Conservation (phyloP, 1,140 invertebrate species). For the Cotesia glomerata region DNA sequence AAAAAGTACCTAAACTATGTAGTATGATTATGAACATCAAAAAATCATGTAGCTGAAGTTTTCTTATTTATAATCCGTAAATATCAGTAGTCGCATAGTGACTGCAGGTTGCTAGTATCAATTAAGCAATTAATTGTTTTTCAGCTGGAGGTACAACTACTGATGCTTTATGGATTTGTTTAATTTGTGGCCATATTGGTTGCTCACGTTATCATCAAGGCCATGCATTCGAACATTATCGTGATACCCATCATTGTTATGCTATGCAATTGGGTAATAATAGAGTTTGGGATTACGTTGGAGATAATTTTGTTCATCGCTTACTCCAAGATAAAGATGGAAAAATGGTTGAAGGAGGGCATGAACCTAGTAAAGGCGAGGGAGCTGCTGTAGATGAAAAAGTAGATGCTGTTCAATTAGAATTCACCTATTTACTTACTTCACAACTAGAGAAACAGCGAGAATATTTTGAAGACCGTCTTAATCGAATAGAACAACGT, state of each 20-base stretch:
- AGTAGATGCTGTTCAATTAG: constrained; percentile 89
- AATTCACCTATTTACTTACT: constrained; percentile 97
- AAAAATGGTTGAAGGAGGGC: constrained; percentile 81
- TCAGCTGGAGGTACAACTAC: constrained; percentile 61
- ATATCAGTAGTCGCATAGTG: no score
- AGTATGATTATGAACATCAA: no score
- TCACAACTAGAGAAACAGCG: constrained; percentile 95
- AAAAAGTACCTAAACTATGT: no score
- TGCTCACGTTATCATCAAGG: constrained; percentile 78
- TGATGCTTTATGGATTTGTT: constrained; percentile 96
- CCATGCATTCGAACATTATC: constrained; percentile 85
- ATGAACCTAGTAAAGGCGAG: constrained; percentile 59
- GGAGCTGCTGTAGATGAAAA: constrained; percentile 78
- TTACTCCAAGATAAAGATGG: constrained; percentile 98
- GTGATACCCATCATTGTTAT: constrained; percentile 95
- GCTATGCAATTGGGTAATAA: constrained; percentile 95
- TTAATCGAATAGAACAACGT: constrained; percentile 69
- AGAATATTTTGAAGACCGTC: constrained; percentile 87
- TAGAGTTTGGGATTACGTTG: constrained; percentile 96
- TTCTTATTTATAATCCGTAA: no score
- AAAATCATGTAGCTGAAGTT: no score
- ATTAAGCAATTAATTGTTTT: constrained; percentile 24
- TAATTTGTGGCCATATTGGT: constrained; percentile 98
- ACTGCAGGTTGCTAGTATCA: neutral
- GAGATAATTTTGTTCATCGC: constrained; percentile 97